A percentile compares a stretch with the other conserved stretches of the same genome.
Conservation (phyloP, 2,797 vertebrate genomes). For the Ceryle rudis region DNA sequence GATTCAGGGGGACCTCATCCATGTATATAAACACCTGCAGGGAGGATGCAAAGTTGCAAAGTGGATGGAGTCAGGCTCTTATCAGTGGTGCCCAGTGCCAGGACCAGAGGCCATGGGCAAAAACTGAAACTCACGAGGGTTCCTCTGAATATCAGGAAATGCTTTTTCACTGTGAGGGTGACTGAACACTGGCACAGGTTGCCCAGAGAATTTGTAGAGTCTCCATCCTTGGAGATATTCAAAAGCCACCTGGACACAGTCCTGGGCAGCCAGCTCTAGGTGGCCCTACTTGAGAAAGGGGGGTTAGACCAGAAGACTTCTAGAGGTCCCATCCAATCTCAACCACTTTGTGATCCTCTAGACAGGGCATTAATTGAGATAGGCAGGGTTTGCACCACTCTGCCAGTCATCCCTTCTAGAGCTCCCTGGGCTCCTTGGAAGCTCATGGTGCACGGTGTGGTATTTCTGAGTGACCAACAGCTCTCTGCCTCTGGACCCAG, state of each 20-base stretch:
- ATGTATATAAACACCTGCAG: neutral
- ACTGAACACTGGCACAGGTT: accelerated
- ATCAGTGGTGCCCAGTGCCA: neutral
- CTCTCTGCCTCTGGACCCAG: slow-evolving; percentile 9
- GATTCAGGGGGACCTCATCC: neutral
- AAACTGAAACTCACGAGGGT: neutral
- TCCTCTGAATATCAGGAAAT: neutral
- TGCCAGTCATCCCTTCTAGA: neutral
- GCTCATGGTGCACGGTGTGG: neutral
- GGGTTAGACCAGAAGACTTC: neutral
- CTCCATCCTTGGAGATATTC: neutral
- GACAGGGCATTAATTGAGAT: neutral
- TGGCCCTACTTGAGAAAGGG: neutral
- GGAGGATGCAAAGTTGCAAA: neutral
- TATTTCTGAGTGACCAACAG: neutral
- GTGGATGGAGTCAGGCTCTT: neutral
- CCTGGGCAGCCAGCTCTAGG: neutral
- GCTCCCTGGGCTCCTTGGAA: accelerated
- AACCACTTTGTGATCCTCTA: neutral
- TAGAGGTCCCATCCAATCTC: neutral
- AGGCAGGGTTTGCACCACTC: neutral
- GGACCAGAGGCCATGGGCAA: neutral
- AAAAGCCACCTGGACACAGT: neutral
- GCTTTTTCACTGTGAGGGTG: neutral
- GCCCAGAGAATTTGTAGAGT: neutral